These are phyloP conservation scores for Ellobium chinense DNA, from an alignment of 2,888 invertebrate species.

Conservation along the genomic window DNA sequence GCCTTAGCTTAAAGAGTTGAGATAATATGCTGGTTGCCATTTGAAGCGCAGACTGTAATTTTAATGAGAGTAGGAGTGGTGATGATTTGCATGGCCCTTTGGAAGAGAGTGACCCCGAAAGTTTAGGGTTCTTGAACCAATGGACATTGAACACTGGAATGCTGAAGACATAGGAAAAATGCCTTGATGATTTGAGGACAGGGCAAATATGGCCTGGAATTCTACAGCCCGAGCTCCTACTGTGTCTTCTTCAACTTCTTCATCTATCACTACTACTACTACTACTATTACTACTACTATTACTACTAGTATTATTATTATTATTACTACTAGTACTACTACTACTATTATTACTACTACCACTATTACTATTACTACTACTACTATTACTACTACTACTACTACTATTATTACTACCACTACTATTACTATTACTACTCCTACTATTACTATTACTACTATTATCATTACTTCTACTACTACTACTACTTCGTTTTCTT, in stretches of 20 bases:
- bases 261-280: constrained; percentile 40
- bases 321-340: constrained; percentile 44
- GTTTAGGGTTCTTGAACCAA: no score
- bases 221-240: no score
- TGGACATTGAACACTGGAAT: no score
- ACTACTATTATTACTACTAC: constrained; percentile 46
- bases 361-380: constrained; percentile 46
- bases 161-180: no score
- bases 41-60: no score
- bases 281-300: constrained; percentile 45
- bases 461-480: constrained; percentile 27
- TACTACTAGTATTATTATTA: constrained; percentile 43
- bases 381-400: constrained; percentile 48
- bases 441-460: constrained; percentile 45
- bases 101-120: no score
- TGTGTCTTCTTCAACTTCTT: constrained; percentile 26
- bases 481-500: constrained; percentile 19
- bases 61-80: no score
- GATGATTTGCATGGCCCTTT: no score
- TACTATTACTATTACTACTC: constrained; percentile 46
- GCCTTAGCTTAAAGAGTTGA: no score
- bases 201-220: no score
- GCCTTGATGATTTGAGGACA: no score
- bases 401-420: constrained; percentile 42
- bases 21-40: no score